Percentiles rank a stretch among this genome's conserved stretches.
These are phyloP conservation scores for Bungarus multicinctus DNA, from an alignment of 2,113 vertebrate genomes.

Conservation along the genomic window DNA sequence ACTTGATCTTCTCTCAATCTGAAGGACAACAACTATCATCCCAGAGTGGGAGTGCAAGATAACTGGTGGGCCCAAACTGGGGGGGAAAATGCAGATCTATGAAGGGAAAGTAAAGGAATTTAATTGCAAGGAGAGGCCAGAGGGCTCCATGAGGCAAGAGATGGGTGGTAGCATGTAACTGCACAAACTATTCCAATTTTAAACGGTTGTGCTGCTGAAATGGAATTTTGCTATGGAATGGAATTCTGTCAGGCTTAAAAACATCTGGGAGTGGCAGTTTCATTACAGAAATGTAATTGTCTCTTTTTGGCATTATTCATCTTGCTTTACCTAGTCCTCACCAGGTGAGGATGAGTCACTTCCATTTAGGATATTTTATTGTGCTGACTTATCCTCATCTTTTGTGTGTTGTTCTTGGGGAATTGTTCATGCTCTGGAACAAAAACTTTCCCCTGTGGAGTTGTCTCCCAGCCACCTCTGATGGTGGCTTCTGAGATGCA, in stretches of 20 bases:
- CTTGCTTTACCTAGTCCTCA: neutral
- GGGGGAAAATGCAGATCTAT: neutral
- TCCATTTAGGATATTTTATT: neutral
- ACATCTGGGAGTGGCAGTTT: neutral
- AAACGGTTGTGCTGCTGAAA: neutral
- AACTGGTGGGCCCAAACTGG: neutral
- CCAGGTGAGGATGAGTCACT: neutral
- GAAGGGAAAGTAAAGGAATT: neutral
- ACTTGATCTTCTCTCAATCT: neutral
- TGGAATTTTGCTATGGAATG: neutral
- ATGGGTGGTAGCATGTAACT: neutral
- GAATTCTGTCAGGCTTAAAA: neutral
- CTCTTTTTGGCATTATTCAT: neutral
- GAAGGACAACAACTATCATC: neutral
- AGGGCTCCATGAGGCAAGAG: neutral
- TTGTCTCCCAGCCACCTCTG: neutral
- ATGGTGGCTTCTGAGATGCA: neutral
- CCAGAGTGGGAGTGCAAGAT: neutral
- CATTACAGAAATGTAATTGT: neutral
- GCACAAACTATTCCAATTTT: neutral
- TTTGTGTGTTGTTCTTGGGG: neutral
- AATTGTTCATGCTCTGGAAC: neutral
- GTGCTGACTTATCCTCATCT: neutral
- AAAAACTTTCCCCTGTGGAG: neutral
- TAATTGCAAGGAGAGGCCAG: neutral